A percentile compares a stretch with the other conserved stretches of the same genome.
phyloP scores from a whole-genome alignment of 2,113 vertebrate genomes.

The Microcebus ravelobensis region DNA sequence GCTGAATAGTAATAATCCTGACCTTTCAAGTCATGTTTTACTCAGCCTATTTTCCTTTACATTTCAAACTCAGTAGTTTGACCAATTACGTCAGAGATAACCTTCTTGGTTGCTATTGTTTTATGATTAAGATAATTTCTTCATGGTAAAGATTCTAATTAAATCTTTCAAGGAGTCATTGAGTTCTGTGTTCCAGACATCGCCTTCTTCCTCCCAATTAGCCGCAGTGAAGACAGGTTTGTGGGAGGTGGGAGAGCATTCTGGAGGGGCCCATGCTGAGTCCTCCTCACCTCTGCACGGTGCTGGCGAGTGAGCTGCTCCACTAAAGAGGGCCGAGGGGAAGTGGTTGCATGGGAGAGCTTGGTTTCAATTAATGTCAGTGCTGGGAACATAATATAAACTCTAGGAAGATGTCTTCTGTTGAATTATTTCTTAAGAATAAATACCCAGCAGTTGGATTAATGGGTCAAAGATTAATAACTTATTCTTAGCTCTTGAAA shows the following conservation, averaged over 20 bases:
- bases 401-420: background rate
- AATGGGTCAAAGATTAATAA: conserved; percentile 59
- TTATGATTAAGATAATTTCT: background rate
- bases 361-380: background rate
- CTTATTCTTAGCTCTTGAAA: conserved; percentile 47
- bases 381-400: background rate
- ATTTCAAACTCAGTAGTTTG: background rate
- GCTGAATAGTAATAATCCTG: background rate
- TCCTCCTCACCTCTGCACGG: fast-evolving
- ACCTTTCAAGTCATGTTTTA: background rate
- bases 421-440: conserved; percentile 45
- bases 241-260: fast-evolving
- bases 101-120: background rate
- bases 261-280: fast-evolving
- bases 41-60: background rate
- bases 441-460: background rate
- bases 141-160: background rate
- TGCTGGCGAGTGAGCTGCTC: background rate
- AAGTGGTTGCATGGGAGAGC: background rate
- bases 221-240: background rate
- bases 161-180: background rate
- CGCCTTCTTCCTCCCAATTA: background rate
- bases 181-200: fast-evolving
- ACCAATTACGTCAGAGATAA: background rate
- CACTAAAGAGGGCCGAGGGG: background rate